phyloP scores from a whole-genome alignment of 1,140 invertebrate genomes.

The Dolichoris vasculosae region DNA sequence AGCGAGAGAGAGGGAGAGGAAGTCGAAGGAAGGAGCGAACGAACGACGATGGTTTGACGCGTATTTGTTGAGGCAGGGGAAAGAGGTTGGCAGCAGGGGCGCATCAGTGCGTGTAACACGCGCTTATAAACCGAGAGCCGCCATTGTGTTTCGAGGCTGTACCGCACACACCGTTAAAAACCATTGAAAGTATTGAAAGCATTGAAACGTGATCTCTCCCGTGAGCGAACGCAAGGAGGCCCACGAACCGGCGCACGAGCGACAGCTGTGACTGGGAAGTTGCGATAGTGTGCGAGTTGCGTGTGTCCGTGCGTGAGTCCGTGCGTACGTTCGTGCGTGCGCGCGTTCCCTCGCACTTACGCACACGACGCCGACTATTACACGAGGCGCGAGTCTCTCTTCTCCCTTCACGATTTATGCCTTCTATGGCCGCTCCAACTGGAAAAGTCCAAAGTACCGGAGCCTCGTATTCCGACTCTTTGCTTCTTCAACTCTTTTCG shows the following conservation, averaged over 20 bases:
- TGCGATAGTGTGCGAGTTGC: slow-evolving; percentile 47
- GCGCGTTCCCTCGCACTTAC: neutral
- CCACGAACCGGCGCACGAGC: slow-evolving; percentile 22
- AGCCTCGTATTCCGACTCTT: too few relatives aligned
- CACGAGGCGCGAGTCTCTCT: neutral
- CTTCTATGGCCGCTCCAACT: neutral
- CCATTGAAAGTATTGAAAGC: slow-evolving; percentile 56
- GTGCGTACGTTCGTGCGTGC: slow-evolving; percentile 11
- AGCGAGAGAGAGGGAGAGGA: neutral
- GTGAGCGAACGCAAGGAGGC: neutral
- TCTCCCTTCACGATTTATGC: neutral
- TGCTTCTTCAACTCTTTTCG: neutral
- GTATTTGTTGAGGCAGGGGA: neutral
- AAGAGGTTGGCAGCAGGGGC: slow-evolving; percentile 4
- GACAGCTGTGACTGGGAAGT: slow-evolving; percentile 51
- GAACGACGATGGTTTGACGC: neutral
- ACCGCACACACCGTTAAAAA: slow-evolving; percentile 49
- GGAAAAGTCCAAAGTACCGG: slow-evolving; percentile 7
- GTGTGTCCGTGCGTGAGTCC: slow-evolving; percentile 11
- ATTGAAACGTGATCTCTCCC: slow-evolving; percentile 59
- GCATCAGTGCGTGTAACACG: slow-evolving; percentile 41
- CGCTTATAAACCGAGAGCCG: slow-evolving; percentile 26
- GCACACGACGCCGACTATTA: neutral
- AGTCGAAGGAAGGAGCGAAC: neutral
- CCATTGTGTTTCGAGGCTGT: slow-evolving; percentile 12